phyloP scores from a whole-genome alignment of 2,888 invertebrate species.

The Ditula angustiorana region DNA sequence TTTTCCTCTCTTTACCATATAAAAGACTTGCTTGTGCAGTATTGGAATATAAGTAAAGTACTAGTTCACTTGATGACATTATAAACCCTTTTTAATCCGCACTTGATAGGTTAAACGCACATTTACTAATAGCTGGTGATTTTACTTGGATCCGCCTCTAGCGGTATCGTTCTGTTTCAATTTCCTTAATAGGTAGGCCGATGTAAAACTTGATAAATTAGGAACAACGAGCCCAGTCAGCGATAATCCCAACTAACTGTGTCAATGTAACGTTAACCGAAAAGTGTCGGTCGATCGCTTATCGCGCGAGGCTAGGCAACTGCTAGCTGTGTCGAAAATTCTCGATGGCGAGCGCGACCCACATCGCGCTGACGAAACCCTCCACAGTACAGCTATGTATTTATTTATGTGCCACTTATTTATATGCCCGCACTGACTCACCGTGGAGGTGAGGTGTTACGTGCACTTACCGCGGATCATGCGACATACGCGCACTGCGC shows the following conservation, averaged over 20 bases:
- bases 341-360: slow-evolving; percentile 63
- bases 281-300: slow-evolving; percentile 59
- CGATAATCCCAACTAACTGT: slow-evolving; percentile 53
- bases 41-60: too few relatives aligned
- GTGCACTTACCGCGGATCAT: slow-evolving; percentile 22
- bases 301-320: slow-evolving; percentile 53
- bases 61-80: too few relatives aligned
- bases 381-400: slow-evolving; percentile 53
- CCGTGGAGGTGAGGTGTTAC: slow-evolving; percentile 44
- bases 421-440: slow-evolving; percentile 55
- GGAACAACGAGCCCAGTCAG: slow-evolving; percentile 39
- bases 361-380: slow-evolving; percentile 69
- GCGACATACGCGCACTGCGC: slow-evolving; percentile 2
- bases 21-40: too few relatives aligned
- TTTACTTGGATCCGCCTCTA: neutral
- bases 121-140: neutral
- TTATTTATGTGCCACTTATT: slow-evolving; percentile 54
- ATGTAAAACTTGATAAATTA: slow-evolving; percentile 19
- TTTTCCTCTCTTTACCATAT: too few relatives aligned
- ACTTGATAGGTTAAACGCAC: neutral
- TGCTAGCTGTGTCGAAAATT: slow-evolving; percentile 65
- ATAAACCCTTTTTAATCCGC: neutral
- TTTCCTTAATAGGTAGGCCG: neutral
- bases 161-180: neutral
- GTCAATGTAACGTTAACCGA: slow-evolving; percentile 68